A percentile compares a stretch with the other conserved stretches of the same genome.
Evolutionary conservation across 64 coral and sea anemone species (phyloP).

Genomic region (Porites australiensis): DNA sequence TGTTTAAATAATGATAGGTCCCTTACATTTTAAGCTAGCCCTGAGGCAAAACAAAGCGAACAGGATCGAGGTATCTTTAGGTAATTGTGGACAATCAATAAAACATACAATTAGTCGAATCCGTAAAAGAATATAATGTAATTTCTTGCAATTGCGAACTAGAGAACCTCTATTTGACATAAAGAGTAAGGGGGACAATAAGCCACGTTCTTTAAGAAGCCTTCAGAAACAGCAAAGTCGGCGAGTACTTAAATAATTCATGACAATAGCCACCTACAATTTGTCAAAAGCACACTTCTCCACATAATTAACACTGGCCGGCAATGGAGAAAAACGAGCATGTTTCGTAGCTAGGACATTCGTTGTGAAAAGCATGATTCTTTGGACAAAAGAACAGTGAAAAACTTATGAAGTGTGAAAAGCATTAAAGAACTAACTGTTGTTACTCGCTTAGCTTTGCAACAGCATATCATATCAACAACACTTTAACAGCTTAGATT

Average conservation of each 20-base stretch:
- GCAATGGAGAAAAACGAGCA: neutral
- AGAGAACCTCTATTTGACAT: neutral
- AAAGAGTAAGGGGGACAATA: neutral
- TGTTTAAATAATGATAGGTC: no score
- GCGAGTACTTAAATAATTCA: conserved; percentile 12
- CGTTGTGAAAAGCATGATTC: neutral
- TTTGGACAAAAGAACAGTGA: neutral
- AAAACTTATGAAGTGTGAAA: neutral
- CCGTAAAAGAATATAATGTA: neutral
- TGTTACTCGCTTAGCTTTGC: neutral
- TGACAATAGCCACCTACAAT: neutral
- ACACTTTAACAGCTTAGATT: neutral
- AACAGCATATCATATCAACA: conserved; percentile 14
- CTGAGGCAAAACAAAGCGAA: conserved; percentile 1
- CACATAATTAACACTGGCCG: neutral
- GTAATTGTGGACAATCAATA: conserved; percentile 11
- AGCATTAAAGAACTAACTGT: neutral
- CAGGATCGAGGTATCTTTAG: neutral
- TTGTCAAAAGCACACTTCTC: neutral
- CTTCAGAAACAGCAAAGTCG: neutral
- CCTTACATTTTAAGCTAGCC: neutral
- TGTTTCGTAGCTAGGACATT: neutral
- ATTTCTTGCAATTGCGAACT: neutral
- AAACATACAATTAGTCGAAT: conserved; percentile 22
- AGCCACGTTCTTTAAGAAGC: neutral